Evolutionary conservation across 2,113 vertebrate genomes (phyloP).

Genomic region (Psilopsiagon aurifrons): DNA sequence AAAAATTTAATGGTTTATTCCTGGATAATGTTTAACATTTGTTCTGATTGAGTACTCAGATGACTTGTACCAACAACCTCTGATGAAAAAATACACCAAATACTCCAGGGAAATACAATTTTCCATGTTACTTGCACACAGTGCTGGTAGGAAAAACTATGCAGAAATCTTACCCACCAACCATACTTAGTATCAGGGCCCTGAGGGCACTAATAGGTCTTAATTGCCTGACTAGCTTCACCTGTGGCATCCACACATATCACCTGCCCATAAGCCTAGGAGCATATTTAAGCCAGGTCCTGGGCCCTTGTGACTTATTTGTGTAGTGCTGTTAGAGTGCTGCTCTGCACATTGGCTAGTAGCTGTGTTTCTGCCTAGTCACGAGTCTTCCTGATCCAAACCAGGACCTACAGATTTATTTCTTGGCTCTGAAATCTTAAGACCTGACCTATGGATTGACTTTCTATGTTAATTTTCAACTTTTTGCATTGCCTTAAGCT

Average conservation of each 20-base stretch:
- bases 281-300: not conserved
- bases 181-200: not conserved
- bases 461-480: not conserved
- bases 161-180: not conserved
- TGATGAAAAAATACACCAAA: not conserved
- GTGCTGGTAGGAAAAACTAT: not conserved
- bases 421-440: not conserved
- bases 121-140: not conserved
- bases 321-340: not conserved
- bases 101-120: not conserved
- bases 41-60: not conserved
- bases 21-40: not conserved
- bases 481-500: not conserved
- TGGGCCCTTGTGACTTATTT: not conserved
- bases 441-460: not conserved
- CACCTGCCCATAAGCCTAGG: not conserved
- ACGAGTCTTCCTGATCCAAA: not conserved
- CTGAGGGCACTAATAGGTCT: not conserved
- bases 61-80: not conserved
- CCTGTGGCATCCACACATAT: not conserved
- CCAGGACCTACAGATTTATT: not conserved
- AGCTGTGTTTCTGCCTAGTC: not conserved
- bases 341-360: not conserved
- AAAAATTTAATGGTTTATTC: not conserved
- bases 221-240: not conserved